phyloP scores from a whole-genome alignment of 2,888 invertebrate species.

The Cephus runcator region DNA sequence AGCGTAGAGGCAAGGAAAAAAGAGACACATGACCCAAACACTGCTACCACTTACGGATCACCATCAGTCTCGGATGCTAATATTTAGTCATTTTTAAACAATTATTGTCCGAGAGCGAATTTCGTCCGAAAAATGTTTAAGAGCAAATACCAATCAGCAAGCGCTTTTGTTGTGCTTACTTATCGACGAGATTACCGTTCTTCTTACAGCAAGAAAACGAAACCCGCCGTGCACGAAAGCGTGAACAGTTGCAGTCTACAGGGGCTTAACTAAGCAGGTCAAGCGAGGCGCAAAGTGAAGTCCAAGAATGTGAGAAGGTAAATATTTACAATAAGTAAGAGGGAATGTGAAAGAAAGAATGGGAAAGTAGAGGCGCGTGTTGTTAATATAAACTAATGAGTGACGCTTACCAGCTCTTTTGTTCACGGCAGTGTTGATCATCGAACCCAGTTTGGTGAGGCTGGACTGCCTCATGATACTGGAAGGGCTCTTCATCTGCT shows the following conservation, averaged over 20 bases:
- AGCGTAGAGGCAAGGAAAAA: background rate
- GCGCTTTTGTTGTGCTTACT: background rate
- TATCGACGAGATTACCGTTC: background rate
- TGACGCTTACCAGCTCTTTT: conserved; percentile 62
- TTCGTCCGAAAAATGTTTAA: background rate
- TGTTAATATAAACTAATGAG: background rate
- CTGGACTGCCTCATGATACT: conserved; percentile 72
- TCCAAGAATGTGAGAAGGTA: background rate
- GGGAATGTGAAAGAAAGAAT: background rate
- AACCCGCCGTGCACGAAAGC: background rate
- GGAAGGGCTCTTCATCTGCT: conserved; percentile 65
- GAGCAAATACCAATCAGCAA: background rate
- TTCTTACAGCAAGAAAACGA: background rate
- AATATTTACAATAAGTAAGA: background rate
- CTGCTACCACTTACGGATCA: background rate
- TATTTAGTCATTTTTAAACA: background rate
- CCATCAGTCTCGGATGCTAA: background rate
- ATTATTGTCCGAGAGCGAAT: background rate
- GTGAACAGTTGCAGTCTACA: background rate
- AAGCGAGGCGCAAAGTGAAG: background rate
- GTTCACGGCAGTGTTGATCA: conserved; percentile 72
- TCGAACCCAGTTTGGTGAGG: conserved; percentile 73
- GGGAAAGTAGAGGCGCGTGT: background rate
- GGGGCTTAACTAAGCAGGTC: background rate
- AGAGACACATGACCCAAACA: background rate